These are phyloP conservation scores for Gymnopithys bicolor DNA, from an alignment of 2,797 vertebrate genomes.

Conservation along the genomic window DNA sequence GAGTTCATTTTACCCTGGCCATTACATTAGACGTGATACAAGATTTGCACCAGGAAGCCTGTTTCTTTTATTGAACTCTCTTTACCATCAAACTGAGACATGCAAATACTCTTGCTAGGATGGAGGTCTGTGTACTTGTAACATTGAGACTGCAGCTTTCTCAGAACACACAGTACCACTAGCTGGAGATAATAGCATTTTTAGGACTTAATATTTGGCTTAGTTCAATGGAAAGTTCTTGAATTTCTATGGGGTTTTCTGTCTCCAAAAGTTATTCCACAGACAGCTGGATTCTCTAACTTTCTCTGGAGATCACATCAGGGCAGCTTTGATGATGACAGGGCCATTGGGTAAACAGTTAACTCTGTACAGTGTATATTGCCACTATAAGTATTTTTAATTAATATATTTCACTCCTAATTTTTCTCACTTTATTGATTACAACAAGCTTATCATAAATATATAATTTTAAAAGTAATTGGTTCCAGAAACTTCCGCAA, in stretches of 20 bases:
- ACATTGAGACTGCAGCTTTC: background rate
- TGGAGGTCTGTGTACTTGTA: slow-evolving; percentile 10
- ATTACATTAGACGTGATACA: background rate
- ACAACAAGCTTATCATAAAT: background rate
- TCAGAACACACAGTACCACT: background rate
- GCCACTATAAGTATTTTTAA: background rate
- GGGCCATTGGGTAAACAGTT: background rate
- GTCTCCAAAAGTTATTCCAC: slow-evolving; percentile 19
- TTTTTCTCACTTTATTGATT: background rate
- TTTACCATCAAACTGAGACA: slow-evolving; percentile 7
- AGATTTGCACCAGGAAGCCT: background rate
- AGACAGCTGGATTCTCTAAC: background rate
- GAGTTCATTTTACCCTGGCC: background rate
- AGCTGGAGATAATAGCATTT: background rate
- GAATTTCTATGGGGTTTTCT: background rate
- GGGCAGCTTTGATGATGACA: background rate
- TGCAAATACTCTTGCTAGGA: background rate
- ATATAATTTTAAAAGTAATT: background rate
- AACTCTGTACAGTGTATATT: background rate
- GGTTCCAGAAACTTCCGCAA: background rate
- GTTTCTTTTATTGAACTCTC: background rate
- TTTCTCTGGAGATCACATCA: slow-evolving; percentile 31
- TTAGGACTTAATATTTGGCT: slow-evolving; percentile 14
- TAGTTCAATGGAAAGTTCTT: slow-evolving; percentile 11
- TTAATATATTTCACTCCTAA: background rate